These are phyloP conservation scores for Crax fasciolata DNA, from an alignment of 2,797 vertebrate genomes.

Conservation along the genomic window DNA sequence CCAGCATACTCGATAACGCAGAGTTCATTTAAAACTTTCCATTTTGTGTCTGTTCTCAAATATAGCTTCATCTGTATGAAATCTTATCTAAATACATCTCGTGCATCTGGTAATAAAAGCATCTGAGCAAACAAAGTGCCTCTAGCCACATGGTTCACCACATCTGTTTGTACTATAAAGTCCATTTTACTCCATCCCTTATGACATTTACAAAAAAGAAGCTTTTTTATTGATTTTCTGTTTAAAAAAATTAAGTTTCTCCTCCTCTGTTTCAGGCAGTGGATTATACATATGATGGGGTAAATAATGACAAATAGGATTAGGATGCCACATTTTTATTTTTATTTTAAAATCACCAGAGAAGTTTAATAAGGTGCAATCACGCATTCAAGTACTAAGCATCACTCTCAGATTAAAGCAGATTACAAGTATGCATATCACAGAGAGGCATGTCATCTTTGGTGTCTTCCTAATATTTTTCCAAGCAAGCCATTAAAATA, in stretches of 20 bases:
- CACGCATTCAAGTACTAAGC: not conserved
- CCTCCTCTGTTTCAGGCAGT: not conserved
- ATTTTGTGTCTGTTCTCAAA: not conserved
- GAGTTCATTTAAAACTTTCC: not conserved
- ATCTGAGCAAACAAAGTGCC: slow-evolving; percentile 11
- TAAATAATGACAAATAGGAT: not conserved
- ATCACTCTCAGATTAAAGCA: not conserved
- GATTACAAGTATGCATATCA: not conserved
- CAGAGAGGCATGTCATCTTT: not conserved
- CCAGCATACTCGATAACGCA: not conserved
- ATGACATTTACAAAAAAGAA: not conserved
- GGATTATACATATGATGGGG: not conserved
- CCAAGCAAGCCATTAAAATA: not conserved
- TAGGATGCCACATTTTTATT: not conserved
- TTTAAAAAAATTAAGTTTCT: not conserved
- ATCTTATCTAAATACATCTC: slow-evolving; percentile 2
- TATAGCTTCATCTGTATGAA: not conserved
- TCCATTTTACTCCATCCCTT: not conserved
- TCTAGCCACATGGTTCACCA: not conserved
- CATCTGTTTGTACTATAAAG: not conserved
- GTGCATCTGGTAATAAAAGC: not conserved
- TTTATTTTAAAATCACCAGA: not conserved
- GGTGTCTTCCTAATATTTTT: not conserved
- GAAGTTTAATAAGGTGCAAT: not conserved
- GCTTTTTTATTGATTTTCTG: not conserved